These are phyloP conservation scores for Dioctria rufipes DNA, from an alignment of 2,888 invertebrate genomes.

Conservation along the genomic window DNA sequence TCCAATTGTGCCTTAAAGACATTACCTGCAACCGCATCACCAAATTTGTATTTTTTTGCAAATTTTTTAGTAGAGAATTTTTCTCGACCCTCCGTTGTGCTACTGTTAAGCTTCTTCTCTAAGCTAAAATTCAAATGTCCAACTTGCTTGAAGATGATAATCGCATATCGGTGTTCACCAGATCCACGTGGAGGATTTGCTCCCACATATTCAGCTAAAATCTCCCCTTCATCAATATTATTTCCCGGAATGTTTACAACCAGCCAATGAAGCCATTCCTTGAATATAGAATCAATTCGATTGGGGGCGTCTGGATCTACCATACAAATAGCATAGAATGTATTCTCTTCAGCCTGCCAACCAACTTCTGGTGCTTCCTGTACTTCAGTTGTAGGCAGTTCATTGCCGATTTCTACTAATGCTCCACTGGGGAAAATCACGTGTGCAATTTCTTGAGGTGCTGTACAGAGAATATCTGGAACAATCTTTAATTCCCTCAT, in stretches of 20 bases:
- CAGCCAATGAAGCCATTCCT: slow-evolving; percentile 92
- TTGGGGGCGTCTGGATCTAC: slow-evolving; percentile 82
- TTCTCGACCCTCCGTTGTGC: slow-evolving; percentile 66
- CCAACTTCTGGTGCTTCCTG: slow-evolving; percentile 76
- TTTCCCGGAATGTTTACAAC: slow-evolving; percentile 85
- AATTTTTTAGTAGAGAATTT: slow-evolving; percentile 78
- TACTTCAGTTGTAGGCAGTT: slow-evolving; percentile 83
- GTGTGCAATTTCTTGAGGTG: slow-evolving; percentile 74
- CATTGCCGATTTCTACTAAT: slow-evolving; percentile 77
- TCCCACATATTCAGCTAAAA: slow-evolving; percentile 82
- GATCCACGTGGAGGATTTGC: slow-evolving; percentile 83
- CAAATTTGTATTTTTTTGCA: slow-evolving; percentile 83
- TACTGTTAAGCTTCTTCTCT: slow-evolving; percentile 59
- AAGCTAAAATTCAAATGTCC: slow-evolving; percentile 69
- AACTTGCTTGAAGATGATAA: slow-evolving; percentile 77
- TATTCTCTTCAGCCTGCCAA: slow-evolving; percentile 70
- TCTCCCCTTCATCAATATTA: slow-evolving; percentile 79
- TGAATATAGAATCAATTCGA: slow-evolving; percentile 78
- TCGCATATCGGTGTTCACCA: slow-evolving; percentile 76
- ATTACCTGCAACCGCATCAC: slow-evolving; percentile 85
- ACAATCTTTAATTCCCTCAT: slow-evolving; percentile 76
- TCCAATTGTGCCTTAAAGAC: slow-evolving; percentile 86
- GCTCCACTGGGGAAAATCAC: slow-evolving; percentile 71
- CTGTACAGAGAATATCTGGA: slow-evolving; percentile 81
- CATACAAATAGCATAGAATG: slow-evolving; percentile 82